Conservation (phyloP, 2,888 invertebrate species). For the Anoplius nigerrimus region DNA sequence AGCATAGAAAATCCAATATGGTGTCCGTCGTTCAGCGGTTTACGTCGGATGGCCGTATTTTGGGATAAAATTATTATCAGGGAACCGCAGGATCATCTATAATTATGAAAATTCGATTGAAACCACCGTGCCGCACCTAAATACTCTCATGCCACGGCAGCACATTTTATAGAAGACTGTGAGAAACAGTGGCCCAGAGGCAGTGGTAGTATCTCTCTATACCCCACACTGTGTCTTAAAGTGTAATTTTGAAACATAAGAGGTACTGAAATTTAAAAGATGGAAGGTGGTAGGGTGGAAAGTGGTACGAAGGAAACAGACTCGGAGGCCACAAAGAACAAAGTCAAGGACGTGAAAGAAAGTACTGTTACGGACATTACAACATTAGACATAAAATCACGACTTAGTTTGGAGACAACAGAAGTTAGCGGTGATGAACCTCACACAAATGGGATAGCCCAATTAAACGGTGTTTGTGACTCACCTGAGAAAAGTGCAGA, state of each 20-base stretch:
- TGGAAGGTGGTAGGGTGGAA: slow-evolving; percentile 53
- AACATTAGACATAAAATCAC: slow-evolving; percentile 66
- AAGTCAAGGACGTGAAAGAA: slow-evolving; percentile 54
- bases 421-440: slow-evolving; percentile 39
- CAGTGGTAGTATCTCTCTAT: slow-evolving; percentile 20
- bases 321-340: slow-evolving; percentile 45
- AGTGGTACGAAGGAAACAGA: slow-evolving; percentile 46
- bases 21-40: slow-evolving; percentile 62
- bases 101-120: slow-evolving; percentile 71
- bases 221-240: slow-evolving; percentile 31
- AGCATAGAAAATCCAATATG: slow-evolving; percentile 68
- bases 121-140: slow-evolving; percentile 48
- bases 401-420: slow-evolving; percentile 60
- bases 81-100: slow-evolving; percentile 26
- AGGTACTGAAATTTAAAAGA: slow-evolving; percentile 27
- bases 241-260: slow-evolving; percentile 21
- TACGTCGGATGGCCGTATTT: slow-evolving; percentile 59
- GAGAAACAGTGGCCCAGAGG: slow-evolving; percentile 32
- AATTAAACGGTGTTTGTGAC: slow-evolving; percentile 67
- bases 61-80: slow-evolving; percentile 47
- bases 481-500: slow-evolving; percentile 57
- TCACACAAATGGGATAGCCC: slow-evolving; percentile 65
- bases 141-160: slow-evolving; percentile 48
- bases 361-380: slow-evolving; percentile 57
- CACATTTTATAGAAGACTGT: slow-evolving; percentile 28